These are phyloP conservation scores for Eupithecia subfuscata DNA, from an alignment of 2,888 invertebrate genomes.

Conservation along the genomic window DNA sequence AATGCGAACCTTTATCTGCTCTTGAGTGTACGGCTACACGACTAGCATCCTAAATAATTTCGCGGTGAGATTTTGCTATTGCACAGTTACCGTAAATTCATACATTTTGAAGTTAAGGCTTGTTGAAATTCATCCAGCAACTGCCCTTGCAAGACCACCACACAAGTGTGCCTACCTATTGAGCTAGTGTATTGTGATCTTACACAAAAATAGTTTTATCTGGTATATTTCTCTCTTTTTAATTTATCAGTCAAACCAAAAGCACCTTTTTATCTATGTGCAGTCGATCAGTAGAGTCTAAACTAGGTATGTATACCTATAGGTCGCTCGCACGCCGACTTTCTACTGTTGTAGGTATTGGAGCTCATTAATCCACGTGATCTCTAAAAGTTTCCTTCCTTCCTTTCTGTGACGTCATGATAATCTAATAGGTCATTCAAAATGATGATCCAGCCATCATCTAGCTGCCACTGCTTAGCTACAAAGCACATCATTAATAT, in stretches of 20 bases:
- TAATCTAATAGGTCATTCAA: neutral
- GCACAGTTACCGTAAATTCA: slow-evolving; percentile 28
- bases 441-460: neutral
- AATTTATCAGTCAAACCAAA: neutral
- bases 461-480: no score
- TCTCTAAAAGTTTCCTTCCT: neutral
- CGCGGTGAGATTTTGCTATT: slow-evolving; percentile 28
- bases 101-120: slow-evolving; percentile 25
- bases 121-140: neutral
- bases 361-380: neutral
- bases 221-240: neutral
- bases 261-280: neutral
- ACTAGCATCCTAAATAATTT: slow-evolving; percentile 30
- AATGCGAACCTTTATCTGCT: slow-evolving; percentile 14
- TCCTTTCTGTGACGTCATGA: neutral
- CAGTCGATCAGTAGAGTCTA: neutral
- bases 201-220: neutral
- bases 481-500: no score
- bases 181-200: neutral
- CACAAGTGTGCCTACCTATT: neutral
- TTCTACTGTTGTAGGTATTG: neutral
- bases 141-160: neutral
- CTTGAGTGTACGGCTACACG: slow-evolving; percentile 17
- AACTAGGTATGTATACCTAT: no score
- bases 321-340: neutral